phyloP scores from a whole-genome alignment of 2,113 vertebrate species.

The Vimba vimba region DNA sequence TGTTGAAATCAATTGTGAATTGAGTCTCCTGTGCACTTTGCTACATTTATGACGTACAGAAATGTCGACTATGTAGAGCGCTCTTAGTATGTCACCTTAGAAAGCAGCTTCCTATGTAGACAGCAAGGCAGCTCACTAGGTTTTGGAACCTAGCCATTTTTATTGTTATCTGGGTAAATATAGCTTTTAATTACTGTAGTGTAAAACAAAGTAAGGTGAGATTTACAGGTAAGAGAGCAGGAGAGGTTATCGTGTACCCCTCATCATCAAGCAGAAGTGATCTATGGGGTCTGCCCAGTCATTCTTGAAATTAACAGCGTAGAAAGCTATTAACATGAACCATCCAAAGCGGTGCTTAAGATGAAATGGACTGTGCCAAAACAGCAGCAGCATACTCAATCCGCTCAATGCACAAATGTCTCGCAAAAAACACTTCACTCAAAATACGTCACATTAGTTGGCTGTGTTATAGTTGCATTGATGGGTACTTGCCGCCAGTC shows the following conservation, averaged over 20 bases:
- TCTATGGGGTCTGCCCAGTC: conserved; percentile 30
- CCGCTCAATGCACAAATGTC: not conserved
- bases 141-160: conserved; percentile 17
- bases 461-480: not conserved
- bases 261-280: conserved; percentile 45
- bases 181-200: conserved; percentile 7
- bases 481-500: not conserved
- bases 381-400: conserved; percentile 19
- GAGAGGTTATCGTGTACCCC: conserved; percentile 1
- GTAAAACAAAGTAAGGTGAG: not conserved
- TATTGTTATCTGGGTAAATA: not conserved
- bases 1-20: too few relatives aligned
- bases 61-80: not conserved
- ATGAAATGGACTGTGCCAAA: conserved; percentile 35
- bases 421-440: not conserved
- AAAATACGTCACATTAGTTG: conserved; percentile 11
- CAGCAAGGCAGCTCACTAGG: not conserved
- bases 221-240: conserved; percentile 21
- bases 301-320: conserved; percentile 46
- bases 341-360: not conserved
- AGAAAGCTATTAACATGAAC: conserved; percentile 39
- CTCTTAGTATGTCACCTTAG: too few relatives aligned
- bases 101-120: not conserved
- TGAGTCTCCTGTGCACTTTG: too few relatives aligned
- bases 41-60: not conserved